Evolutionary conservation across 1,140 invertebrate species (phyloP), one percentile per base, ranked within the genome.

Genomic region (Neodiprion lecontei): DNA sequence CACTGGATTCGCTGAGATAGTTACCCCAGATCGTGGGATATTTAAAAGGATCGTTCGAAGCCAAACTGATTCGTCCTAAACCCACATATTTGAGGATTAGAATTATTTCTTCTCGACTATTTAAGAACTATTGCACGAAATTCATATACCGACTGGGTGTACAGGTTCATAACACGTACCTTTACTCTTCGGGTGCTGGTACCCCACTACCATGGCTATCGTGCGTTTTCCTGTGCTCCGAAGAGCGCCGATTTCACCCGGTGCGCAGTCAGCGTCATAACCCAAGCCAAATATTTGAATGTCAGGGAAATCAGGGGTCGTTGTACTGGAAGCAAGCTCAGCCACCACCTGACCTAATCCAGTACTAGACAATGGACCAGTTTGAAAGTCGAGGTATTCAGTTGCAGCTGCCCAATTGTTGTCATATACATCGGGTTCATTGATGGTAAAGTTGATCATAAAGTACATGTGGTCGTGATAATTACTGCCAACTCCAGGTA

Each of bases 351-450:
- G 91, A 1, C 90, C 90, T 76, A 92, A 73, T 86, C 93, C 94
- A 9, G 94, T 93, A 7, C 93, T 92, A 10, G 94, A 93, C 92
- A 95, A 92, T 0, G 95, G 89, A 9, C 94, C 94, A 83, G 93
- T 78, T 91, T 91, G 89, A 93, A 94, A 40, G 47, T n/a, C 7
- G 0, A 86, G 7, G 69, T 89, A 89, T 2, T 76, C 8, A 7
- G 73, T 40, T 0, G 76, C 75, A 8, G 69, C 78, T 0, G 28
- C 7, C 4, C 53, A n/a, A 74, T 78, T 75, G 47, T 81, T 21
- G 49, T 79, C 23, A 1, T 53, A 0, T 7, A 73, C 8, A 1
- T 48, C 3, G 0, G 4, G 1, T 11, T 81, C 67, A 23, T 77
- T 53, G 7, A 85, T 0, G 1, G 66, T 70, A 49, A 85, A 88